Conservation (phyloP, 2,888 invertebrate genomes). For the Leucozona laternaria region DNA sequence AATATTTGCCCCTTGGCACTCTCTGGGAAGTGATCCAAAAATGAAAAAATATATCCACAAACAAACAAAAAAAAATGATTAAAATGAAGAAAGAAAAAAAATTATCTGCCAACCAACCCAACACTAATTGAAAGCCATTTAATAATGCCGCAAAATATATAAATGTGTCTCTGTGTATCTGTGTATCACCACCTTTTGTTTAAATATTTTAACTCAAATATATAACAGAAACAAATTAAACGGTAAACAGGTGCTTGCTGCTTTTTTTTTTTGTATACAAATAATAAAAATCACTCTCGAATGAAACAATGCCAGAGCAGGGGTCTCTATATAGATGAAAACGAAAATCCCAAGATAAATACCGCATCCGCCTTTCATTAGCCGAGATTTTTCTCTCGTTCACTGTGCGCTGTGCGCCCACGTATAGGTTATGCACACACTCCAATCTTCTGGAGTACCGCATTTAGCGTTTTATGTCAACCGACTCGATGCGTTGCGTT, state of each 20-base stretch:
- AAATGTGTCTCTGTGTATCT: background rate
- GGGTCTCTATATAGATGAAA: slow-evolving; percentile 35
- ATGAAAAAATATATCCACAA: slow-evolving; percentile 35
- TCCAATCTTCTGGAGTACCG: slow-evolving; percentile 16
- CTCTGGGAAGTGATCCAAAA: slow-evolving; percentile 63
- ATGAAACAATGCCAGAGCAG: slow-evolving; percentile 15
- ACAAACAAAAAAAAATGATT: background rate
- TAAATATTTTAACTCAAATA: slow-evolving; percentile 70
- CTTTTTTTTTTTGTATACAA: slow-evolving; percentile 35
- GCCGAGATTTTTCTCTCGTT: slow-evolving; percentile 30
- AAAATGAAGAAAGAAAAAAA: slow-evolving; percentile 7
- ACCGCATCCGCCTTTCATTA: slow-evolving; percentile 73
- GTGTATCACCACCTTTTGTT: slow-evolving; percentile 52
- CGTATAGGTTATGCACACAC: slow-evolving; percentile 45
- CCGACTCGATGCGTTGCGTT: slow-evolving; percentile 26
- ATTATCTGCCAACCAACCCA: background rate
- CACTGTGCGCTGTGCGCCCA: slow-evolving; percentile 40
- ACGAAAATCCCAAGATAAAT: slow-evolving; percentile 69
- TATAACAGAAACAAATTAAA: slow-evolving; percentile 66
- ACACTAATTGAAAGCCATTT: slow-evolving; percentile 66
- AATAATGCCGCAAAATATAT: slow-evolving; percentile 10
- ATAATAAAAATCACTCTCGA: slow-evolving; percentile 54
- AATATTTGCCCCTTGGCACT: slow-evolving; percentile 69
- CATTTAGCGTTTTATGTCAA: slow-evolving; percentile 67
- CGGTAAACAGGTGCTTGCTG: slow-evolving; percentile 54